Evolutionary conservation across 2,888 invertebrate species (phyloP).

Genomic region (Pachycephus smyrnensis): DNA sequence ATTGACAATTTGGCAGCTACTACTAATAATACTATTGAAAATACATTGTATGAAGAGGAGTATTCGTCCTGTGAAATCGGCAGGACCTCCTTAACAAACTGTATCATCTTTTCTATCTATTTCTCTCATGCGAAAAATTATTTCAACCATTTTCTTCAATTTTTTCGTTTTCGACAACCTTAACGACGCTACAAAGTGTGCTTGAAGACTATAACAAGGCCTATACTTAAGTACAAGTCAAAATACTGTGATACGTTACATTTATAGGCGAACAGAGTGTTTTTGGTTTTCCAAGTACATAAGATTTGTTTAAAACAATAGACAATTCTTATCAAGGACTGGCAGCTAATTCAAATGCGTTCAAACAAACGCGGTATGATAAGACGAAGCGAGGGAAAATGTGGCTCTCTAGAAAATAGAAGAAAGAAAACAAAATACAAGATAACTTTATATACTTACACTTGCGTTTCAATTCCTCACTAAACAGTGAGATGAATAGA

Average conservation of each 20-base stretch:
- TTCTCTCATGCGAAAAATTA: background rate
- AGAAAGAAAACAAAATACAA: background rate
- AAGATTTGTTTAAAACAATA: background rate
- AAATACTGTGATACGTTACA: constrained; percentile 14
- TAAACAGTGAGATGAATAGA: background rate
- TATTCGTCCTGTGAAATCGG: background rate
- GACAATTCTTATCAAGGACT: background rate
- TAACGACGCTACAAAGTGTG: background rate
- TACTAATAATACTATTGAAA: constrained; percentile 13
- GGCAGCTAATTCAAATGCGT: background rate
- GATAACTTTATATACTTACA: background rate
- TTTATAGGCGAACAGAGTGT: background rate
- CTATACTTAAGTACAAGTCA: background rate
- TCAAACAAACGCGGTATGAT: background rate
- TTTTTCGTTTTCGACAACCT: background rate
- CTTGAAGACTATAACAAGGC: constrained; percentile 1
- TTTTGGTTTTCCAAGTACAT: background rate
- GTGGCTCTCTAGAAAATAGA: background rate
- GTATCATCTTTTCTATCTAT: background rate
- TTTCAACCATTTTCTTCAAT: background rate
- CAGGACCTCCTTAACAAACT: background rate
- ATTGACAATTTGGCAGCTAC: constrained; percentile 43
- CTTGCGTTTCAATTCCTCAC: background rate
- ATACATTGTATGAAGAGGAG: background rate
- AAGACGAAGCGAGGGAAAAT: background rate